Base-by-base conservation (phyloP, 2,888 invertebrate species). In the Exephanes ischioxanthus region DNA sequence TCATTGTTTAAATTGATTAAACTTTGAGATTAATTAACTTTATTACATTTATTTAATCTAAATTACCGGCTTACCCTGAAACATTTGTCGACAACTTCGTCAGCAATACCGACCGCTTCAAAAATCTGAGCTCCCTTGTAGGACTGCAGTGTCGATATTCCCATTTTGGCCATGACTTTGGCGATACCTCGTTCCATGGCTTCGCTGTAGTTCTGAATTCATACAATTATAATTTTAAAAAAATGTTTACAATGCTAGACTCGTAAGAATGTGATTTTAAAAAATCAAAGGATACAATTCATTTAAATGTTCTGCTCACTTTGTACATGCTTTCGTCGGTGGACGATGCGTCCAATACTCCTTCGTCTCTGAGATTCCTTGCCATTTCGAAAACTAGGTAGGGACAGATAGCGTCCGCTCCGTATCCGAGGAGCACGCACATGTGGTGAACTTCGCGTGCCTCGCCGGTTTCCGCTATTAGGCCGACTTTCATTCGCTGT, bases 81-180 rank as follows among this genome's bases (percentile, higher is more conserved):
- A 94, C 99, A 99, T 91, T 97, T 97, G 82, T 99, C 97, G 85
- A 99, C 96, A 0, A 99, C 97, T 91, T 99, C 99, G 84, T 97
- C 96, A 55, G 97, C 97, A 68, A 99, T 94, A 0, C 99, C 99
- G 11, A 99, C 99, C 0, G 99, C 99, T 94, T 99, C 99, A 93
- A 99, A 99, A 90, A 99, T 99, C 95, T 99, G 99, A 0, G 99
- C 99, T 87, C 99, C 98, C 95, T 99, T 99, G 94, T 99, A 99
- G 0, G 99, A 99, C 94, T 99, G 99, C 58, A 99, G 95, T 0
- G 99, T 99, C 81, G 99, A 99, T 92, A 99, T 99, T 81, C 99
- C 99, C 99, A 99, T 99, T 94, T 99, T 99, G 5, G 99, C 99
- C 99, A 99, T 99, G 0, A 96, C 98, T 94, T 98, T 98, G 72